Percentiles rank a stretch among this genome's conserved stretches.
Evolutionary conservation across 2,797 vertebrate species (phyloP).

Genomic region (Enteromius mattozi): DNA sequence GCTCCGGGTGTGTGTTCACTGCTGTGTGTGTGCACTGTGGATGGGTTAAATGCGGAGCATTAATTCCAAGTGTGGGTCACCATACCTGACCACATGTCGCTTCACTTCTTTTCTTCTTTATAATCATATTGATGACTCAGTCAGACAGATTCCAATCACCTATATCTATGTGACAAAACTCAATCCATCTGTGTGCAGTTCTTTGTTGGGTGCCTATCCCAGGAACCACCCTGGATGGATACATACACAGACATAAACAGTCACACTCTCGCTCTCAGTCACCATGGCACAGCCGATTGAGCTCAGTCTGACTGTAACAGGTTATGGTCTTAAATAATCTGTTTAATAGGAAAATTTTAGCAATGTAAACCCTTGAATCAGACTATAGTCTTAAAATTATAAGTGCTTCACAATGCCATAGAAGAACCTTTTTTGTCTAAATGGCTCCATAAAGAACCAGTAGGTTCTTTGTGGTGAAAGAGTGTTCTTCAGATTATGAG

Average conservation of each 20-base stretch:
- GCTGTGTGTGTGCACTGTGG: no score
- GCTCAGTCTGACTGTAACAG: background rate
- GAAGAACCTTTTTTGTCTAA: no score
- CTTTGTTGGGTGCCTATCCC: background rate
- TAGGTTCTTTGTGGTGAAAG: no score
- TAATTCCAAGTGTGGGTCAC: no score
- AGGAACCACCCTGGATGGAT: background rate
- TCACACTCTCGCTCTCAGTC: background rate
- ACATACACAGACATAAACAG: constrained; percentile 37
- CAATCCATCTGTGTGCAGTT: background rate
- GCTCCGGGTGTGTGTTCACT: no score
- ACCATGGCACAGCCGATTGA: background rate
- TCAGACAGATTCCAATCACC: background rate
- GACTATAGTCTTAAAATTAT: background rate
- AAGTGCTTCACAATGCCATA: no score
- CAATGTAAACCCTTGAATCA: background rate
- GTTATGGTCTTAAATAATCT: background rate
- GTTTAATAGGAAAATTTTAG: background rate
- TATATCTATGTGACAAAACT: background rate
- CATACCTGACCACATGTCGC: no score
- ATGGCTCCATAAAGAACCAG: no score
- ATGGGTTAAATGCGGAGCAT: no score
- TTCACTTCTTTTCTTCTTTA: background rate
- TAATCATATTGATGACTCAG: background rate
- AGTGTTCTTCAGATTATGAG: no score